phyloP scores from a whole-genome alignment of 1,140 invertebrate species.

The Orussus abietinus region DNA sequence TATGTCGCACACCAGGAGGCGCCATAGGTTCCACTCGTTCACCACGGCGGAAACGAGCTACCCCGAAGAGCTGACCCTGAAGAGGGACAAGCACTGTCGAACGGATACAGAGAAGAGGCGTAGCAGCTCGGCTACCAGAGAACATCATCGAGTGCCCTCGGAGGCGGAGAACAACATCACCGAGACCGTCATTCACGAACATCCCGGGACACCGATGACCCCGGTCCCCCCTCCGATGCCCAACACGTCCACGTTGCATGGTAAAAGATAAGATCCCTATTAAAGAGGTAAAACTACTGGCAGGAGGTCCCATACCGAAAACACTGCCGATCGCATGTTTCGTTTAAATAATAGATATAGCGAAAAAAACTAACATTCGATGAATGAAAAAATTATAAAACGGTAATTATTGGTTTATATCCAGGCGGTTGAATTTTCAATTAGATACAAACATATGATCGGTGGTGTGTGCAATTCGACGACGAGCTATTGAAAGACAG shows the following conservation, averaged over 20 bases:
- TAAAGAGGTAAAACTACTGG: no score
- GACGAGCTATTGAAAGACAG: no score
- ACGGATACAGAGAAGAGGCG: slow-evolving; percentile 17
- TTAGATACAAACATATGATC: no score
- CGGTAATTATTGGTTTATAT: no score
- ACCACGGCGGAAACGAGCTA: slow-evolving; percentile 32
- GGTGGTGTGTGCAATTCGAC: no score
- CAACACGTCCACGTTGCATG: slow-evolving; percentile 22
- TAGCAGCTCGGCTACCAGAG: slow-evolving; percentile 6
- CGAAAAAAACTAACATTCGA: no score
- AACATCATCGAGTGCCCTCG: slow-evolving; percentile 27
- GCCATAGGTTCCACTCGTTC: slow-evolving; percentile 37
- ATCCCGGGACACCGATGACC: slow-evolving; percentile 17
- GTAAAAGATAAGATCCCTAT: no score
- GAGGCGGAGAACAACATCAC: slow-evolving; percentile 38
- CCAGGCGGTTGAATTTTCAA: no score
- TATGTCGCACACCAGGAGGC: slow-evolving; percentile 18
- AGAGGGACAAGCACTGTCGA: slow-evolving; percentile 24
- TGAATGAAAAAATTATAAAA: no score
- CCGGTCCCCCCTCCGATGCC: slow-evolving; percentile 5
- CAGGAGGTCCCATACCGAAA: no score
- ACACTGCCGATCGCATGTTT: no score
- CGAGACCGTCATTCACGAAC: slow-evolving; percentile 40
- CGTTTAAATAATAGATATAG: no score
- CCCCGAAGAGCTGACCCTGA: slow-evolving; percentile 29